Evolutionary conservation across 2,797 vertebrate genomes (phyloP).

Genomic region (Todus mexicanus): DNA sequence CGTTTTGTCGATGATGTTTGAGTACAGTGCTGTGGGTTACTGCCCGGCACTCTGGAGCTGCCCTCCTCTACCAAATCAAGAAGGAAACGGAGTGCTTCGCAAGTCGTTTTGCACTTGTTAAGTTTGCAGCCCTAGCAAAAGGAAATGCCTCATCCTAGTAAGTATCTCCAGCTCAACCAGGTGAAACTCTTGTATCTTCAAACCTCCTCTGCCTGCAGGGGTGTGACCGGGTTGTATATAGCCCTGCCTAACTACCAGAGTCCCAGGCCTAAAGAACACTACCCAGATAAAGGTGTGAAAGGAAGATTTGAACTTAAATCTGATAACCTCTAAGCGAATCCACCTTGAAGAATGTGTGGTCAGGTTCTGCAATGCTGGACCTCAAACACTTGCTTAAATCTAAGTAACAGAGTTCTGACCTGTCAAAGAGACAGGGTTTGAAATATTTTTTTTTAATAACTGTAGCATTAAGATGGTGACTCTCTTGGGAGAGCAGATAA

Average conservation of each 20-base stretch:
- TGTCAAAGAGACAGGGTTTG: not conserved
- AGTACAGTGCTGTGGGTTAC: not conserved
- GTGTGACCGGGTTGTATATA: not conserved
- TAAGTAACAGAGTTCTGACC: not conserved
- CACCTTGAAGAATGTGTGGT: not conserved
- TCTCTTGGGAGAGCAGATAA: not conserved
- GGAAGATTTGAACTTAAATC: not conserved
- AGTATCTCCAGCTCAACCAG: not conserved
- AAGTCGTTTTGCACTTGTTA: not conserved
- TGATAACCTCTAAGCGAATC: not conserved
- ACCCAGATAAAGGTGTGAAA: not conserved
- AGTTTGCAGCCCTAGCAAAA: not conserved
- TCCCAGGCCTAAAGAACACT: not conserved
- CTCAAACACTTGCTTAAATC: not conserved
- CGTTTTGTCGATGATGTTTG: not conserved
- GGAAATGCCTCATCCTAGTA: not conserved
- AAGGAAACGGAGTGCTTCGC: not conserved
- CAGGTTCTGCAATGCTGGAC: not conserved
- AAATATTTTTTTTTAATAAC: not conserved
- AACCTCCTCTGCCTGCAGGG: not conserved
- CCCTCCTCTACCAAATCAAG: not conserved
- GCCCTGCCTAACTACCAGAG: not conserved
- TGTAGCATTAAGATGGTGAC: not conserved
- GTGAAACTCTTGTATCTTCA: not conserved
- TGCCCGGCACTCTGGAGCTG: not conserved